Evolutionary conservation across 2,113 vertebrate species (phyloP).

Genomic region (Psittacus erithacus): DNA sequence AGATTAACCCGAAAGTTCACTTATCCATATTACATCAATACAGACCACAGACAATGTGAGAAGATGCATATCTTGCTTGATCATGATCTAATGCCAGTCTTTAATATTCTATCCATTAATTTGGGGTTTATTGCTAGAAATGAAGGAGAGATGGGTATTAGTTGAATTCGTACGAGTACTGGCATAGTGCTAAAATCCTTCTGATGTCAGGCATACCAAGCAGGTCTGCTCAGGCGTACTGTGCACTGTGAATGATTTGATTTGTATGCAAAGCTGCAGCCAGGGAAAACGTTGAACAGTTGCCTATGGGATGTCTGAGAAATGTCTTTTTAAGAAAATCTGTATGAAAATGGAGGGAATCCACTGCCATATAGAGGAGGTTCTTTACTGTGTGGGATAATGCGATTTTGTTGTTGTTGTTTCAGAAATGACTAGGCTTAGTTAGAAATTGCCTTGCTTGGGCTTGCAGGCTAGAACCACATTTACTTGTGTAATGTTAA

Average conservation of each 20-base stretch:
- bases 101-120: not conserved
- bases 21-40: not conserved
- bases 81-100: not conserved
- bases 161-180: rapidly evolving
- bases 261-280: not conserved
- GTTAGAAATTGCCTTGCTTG: not conserved
- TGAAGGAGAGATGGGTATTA: not conserved
- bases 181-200: rapidly evolving
- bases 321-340: not conserved
- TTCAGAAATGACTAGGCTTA: not conserved
- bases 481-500: not conserved
- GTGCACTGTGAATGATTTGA: not conserved
- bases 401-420: not conserved
- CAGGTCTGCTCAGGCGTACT: not conserved
- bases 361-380: not conserved
- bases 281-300: not conserved
- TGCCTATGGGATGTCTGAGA: not conserved
- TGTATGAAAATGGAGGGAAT: not conserved
- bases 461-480: not conserved
- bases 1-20: not conserved
- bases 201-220: not conserved
- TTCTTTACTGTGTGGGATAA: not conserved
- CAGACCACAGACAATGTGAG: not conserved
- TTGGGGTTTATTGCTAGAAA: not conserved
- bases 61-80: not conserved